These are phyloP conservation scores for Scolopax bukidnonensis DNA, from an alignment of 2,797 vertebrate genomes.

Conservation along the genomic window DNA sequence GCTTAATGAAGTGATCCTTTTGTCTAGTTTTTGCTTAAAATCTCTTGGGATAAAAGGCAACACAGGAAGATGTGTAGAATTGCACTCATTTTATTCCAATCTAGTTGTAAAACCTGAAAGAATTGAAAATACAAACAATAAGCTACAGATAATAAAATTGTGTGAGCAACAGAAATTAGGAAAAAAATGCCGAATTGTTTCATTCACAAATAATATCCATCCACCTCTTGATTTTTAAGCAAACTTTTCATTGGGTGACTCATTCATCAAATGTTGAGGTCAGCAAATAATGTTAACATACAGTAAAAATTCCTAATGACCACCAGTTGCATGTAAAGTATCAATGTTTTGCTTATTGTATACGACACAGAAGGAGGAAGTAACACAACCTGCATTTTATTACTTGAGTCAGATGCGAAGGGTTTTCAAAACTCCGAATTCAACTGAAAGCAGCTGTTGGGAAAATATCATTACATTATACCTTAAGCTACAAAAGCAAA, in stretches of 20 bases:
- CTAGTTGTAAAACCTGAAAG: not conserved
- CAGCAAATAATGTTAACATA: conserved; percentile 57
- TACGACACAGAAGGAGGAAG: conserved; percentile 75
- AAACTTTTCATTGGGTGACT: not conserved
- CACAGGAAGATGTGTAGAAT: not conserved
- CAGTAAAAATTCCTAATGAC: conserved; percentile 52
- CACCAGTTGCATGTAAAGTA: conserved; percentile 48
- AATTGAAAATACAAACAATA: not conserved
- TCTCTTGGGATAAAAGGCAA: not conserved
- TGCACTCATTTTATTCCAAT: not conserved
- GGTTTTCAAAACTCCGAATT: conserved; percentile 75
- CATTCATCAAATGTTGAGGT: conserved; percentile 23
- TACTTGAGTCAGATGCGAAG: conserved; percentile 76
- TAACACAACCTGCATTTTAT: conserved; percentile 79
- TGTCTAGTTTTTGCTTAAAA: not conserved
- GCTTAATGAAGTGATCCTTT: conserved; percentile 10
- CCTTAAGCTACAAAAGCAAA: conserved; percentile 81
- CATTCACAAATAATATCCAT: not conserved
- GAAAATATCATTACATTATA: conserved; percentile 80
- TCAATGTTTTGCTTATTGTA: conserved; percentile 65
- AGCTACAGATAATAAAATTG: not conserved
- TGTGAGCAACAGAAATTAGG: not conserved
- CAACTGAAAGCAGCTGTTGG: conserved; percentile 84
- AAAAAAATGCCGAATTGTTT: not conserved
- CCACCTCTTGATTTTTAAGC: not conserved